phyloP scores from a whole-genome alignment of 1,140 invertebrate genomes.

The Pseudomyrmex flavicornis region DNA sequence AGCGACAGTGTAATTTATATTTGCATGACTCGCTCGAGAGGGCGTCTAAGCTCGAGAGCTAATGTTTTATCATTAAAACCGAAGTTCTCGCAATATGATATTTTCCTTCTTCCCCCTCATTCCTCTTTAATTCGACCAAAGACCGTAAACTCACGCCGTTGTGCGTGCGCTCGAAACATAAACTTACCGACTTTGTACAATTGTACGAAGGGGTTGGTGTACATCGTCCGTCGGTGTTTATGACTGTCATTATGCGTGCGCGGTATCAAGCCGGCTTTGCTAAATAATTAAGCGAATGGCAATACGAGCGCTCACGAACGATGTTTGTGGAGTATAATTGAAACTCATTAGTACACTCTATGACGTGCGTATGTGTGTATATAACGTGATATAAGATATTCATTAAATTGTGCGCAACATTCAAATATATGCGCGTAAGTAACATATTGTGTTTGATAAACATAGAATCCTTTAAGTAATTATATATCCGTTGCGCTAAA shows the following conservation, averaged over 20 bases:
- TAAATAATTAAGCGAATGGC: constrained; percentile 55
- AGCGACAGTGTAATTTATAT: constrained; percentile 73
- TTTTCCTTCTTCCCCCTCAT: constrained; percentile 9
- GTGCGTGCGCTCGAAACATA: constrained; percentile 3
- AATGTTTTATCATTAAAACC: constrained; percentile 53
- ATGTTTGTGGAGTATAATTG: constrained; percentile 49
- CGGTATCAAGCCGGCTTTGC: constrained; percentile 18
- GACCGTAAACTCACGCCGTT: constrained; percentile 4
- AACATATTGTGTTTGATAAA: too few species aligned
- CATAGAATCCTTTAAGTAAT: too few species aligned
- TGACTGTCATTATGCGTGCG: constrained; percentile 18
- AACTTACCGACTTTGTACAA: background rate
- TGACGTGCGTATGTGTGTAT: background rate
- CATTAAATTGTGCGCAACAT: background rate
- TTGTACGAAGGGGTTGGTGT: constrained; percentile 7
- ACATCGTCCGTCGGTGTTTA: constrained; percentile 32
- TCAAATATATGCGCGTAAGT: background rate
- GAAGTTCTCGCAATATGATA: constrained; percentile 34
- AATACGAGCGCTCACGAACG: constrained; percentile 5
- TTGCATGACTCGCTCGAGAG: constrained; percentile 66
- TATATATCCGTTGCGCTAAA: too few species aligned
- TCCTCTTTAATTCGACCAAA: constrained; percentile 44
- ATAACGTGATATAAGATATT: background rate
- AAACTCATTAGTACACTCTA: background rate
- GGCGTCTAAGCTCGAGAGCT: constrained; percentile 41